Base-by-base conservation (phyloP, 1,140 invertebrate species). In the Vanessa tameamea region DNA sequence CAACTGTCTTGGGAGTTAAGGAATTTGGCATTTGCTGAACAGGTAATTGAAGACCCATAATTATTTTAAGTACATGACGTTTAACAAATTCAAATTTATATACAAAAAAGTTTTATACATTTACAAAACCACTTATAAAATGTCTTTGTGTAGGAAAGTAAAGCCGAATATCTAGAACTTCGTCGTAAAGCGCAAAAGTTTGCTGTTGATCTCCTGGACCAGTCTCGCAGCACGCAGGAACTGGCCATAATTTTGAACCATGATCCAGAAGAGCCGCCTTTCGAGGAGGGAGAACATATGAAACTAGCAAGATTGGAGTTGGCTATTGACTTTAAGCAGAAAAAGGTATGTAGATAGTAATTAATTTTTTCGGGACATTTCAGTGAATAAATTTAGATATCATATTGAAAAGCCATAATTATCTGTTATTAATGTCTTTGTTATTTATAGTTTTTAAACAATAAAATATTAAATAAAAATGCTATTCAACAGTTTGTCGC, bases 271-370 rank as follows among this genome's bases (percentile, higher is more conserved):
- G 94, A 94, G 73, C 94, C 94, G 2, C 94, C 94, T 9, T 95
- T 95, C 72, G 94, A 95, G 82, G 95, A 95, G 66, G 96, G 94
- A 0, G 96, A 96, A 79, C 95, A 95, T 70, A 96, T 96, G 94
- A 96, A 96, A 82, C 92, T 98, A 15, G 95, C 96, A 0, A 93
- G 97, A 66, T 92, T 99, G 9, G 96, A 98, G 84, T 92, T 98
- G 55, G 98, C 98, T 1, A 97, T 99, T 65, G 95, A 96, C 77
- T 98, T 97, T 87, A 98, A 98, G 85, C 98, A 99, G 89, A 99
- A 99, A 90, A 96, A 96, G 94, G 97, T 97, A 82, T 73, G 7
- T 11, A 1, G 4, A 8, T 15, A 53, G 4, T 16, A 8, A 4
- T n/a, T 20, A n/a, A 0, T 15, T 8, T 53, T 2, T n/a, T 1